phyloP scores from a whole-genome alignment of 2,797 vertebrate genomes.

The Pipistrellus kuhlii region DNA sequence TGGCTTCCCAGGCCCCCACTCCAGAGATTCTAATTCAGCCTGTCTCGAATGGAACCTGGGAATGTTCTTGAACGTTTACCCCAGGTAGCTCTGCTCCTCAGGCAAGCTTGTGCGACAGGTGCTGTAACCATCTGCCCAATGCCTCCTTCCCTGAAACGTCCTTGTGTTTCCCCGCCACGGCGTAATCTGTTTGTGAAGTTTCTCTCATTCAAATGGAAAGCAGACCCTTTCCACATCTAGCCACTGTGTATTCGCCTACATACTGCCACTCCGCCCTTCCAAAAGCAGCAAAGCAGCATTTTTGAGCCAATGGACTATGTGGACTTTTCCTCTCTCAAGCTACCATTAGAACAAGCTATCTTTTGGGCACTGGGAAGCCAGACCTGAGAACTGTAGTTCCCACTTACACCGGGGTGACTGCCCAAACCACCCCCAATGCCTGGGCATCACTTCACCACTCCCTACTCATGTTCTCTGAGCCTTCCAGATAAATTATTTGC shows the following conservation, averaged over 20 bases:
- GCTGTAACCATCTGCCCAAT: background rate
- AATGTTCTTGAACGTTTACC: background rate
- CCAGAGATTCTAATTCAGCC: background rate
- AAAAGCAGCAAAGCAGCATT: background rate
- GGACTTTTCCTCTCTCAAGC: background rate
- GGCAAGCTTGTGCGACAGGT: background rate
- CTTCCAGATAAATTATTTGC: background rate
- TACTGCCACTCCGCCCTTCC: background rate
- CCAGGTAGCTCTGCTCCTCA: background rate
- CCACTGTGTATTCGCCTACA: background rate
- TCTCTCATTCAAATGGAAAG: background rate
- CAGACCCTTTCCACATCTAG: background rate
- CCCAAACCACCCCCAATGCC: background rate
- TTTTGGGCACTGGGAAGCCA: background rate
- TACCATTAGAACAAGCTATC: background rate
- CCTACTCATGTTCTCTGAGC: background rate
- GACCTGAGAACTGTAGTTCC: background rate
- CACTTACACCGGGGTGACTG: rapidly evolving
- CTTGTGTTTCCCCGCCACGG: background rate
- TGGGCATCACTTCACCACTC: background rate
- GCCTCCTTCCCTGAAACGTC: background rate
- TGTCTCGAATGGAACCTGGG: background rate
- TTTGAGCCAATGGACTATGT: background rate
- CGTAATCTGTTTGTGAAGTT: background rate
- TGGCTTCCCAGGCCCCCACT: background rate